Evolutionary conservation across 2,113 vertebrate genomes (phyloP).

Genomic region (Murina feae): DNA sequence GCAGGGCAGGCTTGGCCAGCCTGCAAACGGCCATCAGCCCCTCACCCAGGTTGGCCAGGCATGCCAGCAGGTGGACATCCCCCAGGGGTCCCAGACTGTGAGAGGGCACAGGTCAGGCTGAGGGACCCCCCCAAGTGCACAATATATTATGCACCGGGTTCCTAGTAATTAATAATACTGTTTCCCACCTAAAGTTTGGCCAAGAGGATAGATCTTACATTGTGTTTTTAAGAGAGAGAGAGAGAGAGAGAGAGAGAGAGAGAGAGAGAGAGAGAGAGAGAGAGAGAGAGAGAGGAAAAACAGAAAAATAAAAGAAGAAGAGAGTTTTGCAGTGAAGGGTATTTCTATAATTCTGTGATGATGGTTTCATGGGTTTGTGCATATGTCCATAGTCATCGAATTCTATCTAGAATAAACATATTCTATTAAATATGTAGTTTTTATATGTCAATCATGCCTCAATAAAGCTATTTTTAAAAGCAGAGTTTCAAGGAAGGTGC

Average conservation of each 20-base stretch:
- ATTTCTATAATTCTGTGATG: background rate
- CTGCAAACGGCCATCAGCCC: too few relatives aligned
- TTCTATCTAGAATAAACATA: too few relatives aligned
- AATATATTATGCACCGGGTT: too few relatives aligned
- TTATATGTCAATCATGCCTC: background rate
- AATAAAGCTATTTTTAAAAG: background rate
- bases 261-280: too few relatives aligned
- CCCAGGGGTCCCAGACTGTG: too few relatives aligned
- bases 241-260: too few relatives aligned
- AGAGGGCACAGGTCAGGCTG: too few relatives aligned
- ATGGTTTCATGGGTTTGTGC: background rate
- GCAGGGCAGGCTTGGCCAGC: too few relatives aligned
- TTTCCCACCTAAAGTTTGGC: background rate
- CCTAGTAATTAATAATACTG: background rate
- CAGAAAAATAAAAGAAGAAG: background rate
- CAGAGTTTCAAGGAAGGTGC: background rate
- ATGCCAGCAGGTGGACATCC: too few relatives aligned
- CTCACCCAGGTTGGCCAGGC: too few relatives aligned
- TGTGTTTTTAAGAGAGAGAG: background rate
- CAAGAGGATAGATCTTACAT: background rate
- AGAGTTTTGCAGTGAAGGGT: background rate
- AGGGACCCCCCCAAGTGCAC: too few relatives aligned
- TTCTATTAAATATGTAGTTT: too few relatives aligned
- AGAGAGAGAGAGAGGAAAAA: background rate
- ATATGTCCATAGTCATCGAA: background rate